phyloP scores from a whole-genome alignment of 2,797 vertebrate genomes.

The Diceros bicornis region DNA sequence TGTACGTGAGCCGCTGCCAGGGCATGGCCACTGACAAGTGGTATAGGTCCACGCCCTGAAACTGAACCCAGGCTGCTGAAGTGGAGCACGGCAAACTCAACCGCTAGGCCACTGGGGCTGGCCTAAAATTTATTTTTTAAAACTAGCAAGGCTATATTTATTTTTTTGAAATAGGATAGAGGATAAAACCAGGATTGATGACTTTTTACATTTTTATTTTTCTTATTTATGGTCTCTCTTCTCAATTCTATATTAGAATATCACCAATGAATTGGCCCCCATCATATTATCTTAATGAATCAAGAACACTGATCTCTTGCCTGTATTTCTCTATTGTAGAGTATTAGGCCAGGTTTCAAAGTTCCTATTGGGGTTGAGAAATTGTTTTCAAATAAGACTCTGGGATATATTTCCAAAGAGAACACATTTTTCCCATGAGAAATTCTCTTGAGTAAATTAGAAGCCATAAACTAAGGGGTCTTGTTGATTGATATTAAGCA shows the following conservation, averaged over 20 bases:
- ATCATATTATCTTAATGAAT: neutral
- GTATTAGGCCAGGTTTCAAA: neutral
- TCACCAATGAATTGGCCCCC: neutral
- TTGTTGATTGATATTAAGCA: conserved; percentile 50
- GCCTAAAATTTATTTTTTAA: neutral
- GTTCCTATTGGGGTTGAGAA: neutral
- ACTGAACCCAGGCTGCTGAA: too few species aligned
- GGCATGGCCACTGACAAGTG: too few species aligned
- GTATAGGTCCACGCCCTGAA: too few species aligned
- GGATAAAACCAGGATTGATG: neutral
- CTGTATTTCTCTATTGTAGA: neutral
- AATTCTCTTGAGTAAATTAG: conserved; percentile 38
- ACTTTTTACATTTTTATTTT: neutral
- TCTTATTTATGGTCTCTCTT: neutral
- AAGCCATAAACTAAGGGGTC: conserved; percentile 27
- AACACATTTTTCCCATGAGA: conserved; percentile 57
- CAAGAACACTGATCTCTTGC: neutral
- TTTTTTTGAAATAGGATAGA: neutral
- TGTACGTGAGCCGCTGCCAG: too few species aligned
- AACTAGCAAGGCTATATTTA: neutral
- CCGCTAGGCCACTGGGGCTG: too few species aligned
- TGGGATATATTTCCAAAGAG: conserved; percentile 61
- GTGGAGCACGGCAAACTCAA: too few species aligned
- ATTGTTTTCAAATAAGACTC: conserved; percentile 59
- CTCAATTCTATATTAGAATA: neutral